A percentile compares a stretch with the other conserved stretches of the same genome.
These are phyloP conservation scores for Hyles euphorbiae DNA, from an alignment of 1,140 invertebrate species.

Conservation along the genomic window DNA sequence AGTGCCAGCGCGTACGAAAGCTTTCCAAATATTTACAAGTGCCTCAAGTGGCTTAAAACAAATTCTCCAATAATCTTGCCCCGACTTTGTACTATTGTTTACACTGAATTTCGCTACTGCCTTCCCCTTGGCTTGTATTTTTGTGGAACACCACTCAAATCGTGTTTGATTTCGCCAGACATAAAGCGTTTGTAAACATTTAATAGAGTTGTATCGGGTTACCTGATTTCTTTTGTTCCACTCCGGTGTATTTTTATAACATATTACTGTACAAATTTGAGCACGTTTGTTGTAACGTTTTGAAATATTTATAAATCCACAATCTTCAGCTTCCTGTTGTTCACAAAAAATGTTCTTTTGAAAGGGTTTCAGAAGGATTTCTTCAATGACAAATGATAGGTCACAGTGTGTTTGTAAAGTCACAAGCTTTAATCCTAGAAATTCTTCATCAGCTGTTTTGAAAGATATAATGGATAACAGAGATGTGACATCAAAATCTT, in stretches of 20 bases:
- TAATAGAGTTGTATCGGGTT: conserved; percentile 60
- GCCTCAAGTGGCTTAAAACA: conserved; percentile 71
- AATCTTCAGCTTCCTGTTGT: neutral
- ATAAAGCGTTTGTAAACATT: conserved; percentile 68
- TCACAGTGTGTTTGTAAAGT: too few species aligned
- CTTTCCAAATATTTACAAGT: conserved; percentile 71
- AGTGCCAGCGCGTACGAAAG: conserved; percentile 48
- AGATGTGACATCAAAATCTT: conserved; percentile 6
- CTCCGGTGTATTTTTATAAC: conserved; percentile 17
- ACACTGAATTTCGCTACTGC: conserved; percentile 54
- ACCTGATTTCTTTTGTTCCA: conserved; percentile 48
- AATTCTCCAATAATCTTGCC: conserved; percentile 68
- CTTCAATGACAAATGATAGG: too few species aligned
- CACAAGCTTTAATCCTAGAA: too few species aligned
- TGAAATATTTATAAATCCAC: neutral
- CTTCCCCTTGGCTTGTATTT: conserved; percentile 32
- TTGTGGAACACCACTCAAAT: conserved; percentile 59
- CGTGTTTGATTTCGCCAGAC: conserved; percentile 68
- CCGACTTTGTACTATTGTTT: conserved; percentile 61
- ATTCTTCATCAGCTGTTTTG: neutral
- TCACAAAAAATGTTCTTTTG: too few species aligned
- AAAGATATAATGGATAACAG: neutral
- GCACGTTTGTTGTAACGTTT: neutral
- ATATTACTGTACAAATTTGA: neutral
- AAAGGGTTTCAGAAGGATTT: too few species aligned